Percentiles rank a stretch among this genome's conserved stretches.
Evolutionary conservation across 2,888 invertebrate species (phyloP).

Genomic region (Trissolcus brochymenae): DNA sequence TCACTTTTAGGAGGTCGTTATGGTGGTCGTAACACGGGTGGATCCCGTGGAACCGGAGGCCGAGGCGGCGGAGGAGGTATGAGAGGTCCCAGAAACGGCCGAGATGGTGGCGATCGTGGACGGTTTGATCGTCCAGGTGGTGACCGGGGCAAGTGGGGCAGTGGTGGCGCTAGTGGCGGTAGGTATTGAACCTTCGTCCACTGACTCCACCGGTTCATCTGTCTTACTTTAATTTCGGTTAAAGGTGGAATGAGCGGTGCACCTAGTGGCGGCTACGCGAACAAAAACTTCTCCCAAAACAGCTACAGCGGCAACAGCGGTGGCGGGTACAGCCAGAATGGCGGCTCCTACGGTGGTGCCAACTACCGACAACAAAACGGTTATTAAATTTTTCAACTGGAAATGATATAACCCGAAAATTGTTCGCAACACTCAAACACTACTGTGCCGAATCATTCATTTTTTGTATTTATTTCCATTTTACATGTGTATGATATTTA

Average conservation of each 20-base stretch:
- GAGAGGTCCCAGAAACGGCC: conserved; percentile 66
- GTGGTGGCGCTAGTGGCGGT: conserved; percentile 66
- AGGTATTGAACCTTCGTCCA: conserved; percentile 34
- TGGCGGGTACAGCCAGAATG: conserved; percentile 67
- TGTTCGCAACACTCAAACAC: background rate
- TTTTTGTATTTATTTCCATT: conserved; percentile 3
- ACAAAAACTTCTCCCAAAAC: conserved; percentile 68
- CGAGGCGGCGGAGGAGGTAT: conserved; percentile 60
- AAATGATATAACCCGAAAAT: background rate
- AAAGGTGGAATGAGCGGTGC: conserved; percentile 46
- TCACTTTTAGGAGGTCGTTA: conserved; percentile 68
- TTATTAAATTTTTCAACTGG: conserved; percentile 63
- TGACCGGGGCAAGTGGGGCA: conserved; percentile 70
- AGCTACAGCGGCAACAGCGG: conserved; percentile 55
- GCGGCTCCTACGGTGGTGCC: conserved; percentile 64
- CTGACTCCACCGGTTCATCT: too few relatives aligned
- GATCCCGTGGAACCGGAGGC: conserved; percentile 61
- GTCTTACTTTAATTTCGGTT: conserved; percentile 7
- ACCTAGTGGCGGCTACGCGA: conserved; percentile 62
- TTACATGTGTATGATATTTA: too few relatives aligned
- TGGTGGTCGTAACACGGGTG: conserved; percentile 67
- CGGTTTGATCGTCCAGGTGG: conserved; percentile 67
- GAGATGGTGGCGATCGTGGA: conserved; percentile 69
- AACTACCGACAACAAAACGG: conserved; percentile 70
- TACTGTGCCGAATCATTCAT: conserved; percentile 5